Evolutionary conservation across 2,113 vertebrate genomes (phyloP).

Genomic region (Charadrius vociferus): DNA sequence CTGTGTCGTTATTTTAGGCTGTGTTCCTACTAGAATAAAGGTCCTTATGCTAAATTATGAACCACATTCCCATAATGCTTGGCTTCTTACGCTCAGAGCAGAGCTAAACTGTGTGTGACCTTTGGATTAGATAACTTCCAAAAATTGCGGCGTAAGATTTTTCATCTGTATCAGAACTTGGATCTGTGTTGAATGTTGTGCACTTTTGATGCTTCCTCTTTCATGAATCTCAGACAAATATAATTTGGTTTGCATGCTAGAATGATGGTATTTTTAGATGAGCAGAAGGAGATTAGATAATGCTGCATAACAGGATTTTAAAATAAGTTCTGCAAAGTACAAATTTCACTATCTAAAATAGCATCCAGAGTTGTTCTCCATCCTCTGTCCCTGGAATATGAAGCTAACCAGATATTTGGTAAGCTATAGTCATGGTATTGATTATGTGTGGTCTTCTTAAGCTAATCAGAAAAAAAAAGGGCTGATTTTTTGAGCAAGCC

Average conservation of each 20-base stretch:
- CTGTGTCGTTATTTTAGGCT: not conserved
- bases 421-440: not conserved
- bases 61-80: not conserved
- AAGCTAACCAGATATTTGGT: not conserved
- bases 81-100: not conserved
- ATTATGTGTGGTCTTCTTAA: not conserved
- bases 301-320: constrained; percentile 30
- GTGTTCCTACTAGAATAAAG: not conserved
- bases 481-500: not conserved
- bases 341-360: constrained; percentile 30
- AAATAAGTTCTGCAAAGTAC: constrained; percentile 40
- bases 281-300: constrained; percentile 56
- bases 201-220: constrained; percentile 46
- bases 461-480: not conserved
- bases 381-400: not conserved
- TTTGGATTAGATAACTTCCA: constrained; percentile 36
- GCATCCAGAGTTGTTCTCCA: not conserved
- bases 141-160: not conserved
- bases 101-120: not conserved
- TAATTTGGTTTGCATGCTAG: constrained; percentile 47
- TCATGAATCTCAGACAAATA: constrained; percentile 45
- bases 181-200: constrained; percentile 24
- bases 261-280: constrained; percentile 58
- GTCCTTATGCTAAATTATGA: constrained; percentile 8
- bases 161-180: constrained; percentile 35